Percentiles rank a stretch among this genome's conserved stretches.
Conservation (phyloP, 1,140 invertebrate species). For the Platyura marginata region DNA sequence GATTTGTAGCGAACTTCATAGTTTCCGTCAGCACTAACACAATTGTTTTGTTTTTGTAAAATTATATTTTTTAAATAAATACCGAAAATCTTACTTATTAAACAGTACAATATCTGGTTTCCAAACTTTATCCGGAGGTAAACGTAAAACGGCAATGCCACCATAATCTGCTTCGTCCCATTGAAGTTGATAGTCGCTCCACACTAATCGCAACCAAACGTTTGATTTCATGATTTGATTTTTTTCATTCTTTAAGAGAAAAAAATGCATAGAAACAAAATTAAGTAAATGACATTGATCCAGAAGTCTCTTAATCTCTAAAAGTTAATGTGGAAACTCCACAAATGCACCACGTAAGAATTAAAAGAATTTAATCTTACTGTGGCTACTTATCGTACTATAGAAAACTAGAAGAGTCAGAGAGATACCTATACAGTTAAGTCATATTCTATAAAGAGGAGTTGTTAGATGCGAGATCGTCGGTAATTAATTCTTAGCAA, state of each 20-base stretch:
- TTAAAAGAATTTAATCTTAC: too few species aligned
- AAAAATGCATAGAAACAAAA: neutral
- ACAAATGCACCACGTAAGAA: too few species aligned
- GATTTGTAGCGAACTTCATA: conserved; percentile 95
- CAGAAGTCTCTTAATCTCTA: too few species aligned
- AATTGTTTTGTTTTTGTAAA: neutral
- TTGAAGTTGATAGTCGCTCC: conserved; percentile 94
- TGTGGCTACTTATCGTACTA: too few species aligned
- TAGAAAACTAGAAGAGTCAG: too few species aligned
- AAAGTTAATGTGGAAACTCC: too few species aligned
- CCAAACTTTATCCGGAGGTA: conserved; percentile 98
- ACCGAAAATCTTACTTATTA: conserved; percentile 75
- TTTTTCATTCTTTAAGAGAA: conserved; percentile 79
- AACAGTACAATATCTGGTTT: conserved; percentile 99
- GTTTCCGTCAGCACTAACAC: conserved; percentile 80
- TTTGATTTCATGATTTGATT: conserved; percentile 99
- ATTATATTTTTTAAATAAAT: neutral
- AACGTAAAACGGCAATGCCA: conserved; percentile 82
- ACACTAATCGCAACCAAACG: conserved; percentile 91
- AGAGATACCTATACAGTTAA: too few species aligned
- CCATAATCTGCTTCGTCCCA: conserved; percentile 98
- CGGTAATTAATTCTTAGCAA: too few species aligned
- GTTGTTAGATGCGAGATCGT: too few species aligned
- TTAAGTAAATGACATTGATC: neutral
- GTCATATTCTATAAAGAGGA: too few species aligned